phyloP scores from a whole-genome alignment of 2,113 vertebrate genomes.

The Phasianus colchicus region DNA sequence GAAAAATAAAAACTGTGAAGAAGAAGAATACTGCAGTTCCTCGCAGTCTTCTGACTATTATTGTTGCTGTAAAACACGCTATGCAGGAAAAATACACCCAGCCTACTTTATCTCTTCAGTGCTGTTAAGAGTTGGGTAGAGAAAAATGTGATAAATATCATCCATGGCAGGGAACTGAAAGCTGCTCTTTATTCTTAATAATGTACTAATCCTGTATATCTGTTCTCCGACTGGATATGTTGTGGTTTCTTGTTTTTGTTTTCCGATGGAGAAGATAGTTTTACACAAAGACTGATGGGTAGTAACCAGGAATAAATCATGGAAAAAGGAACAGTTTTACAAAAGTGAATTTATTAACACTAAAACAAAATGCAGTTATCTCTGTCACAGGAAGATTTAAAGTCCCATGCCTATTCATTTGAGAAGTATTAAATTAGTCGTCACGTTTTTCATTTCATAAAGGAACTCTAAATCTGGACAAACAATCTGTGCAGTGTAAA shows the following conservation, averaged over 20 bases:
- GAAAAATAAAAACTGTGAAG: slow-evolving; percentile 64
- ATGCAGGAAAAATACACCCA: slow-evolving; percentile 47
- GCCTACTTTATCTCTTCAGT: slow-evolving; percentile 68
- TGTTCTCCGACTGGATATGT: slow-evolving; percentile 65
- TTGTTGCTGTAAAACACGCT: slow-evolving; percentile 60
- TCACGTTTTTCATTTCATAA: slow-evolving; percentile 53
- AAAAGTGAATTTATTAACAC: slow-evolving; percentile 65
- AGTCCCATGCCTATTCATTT: slow-evolving; percentile 42
- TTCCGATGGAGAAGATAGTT: slow-evolving; percentile 45
- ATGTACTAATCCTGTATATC: slow-evolving; percentile 77
- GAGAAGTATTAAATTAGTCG: slow-evolving; percentile 68
- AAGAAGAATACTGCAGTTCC: slow-evolving; percentile 33
- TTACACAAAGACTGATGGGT: slow-evolving; percentile 55
- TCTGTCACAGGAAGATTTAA: slow-evolving; percentile 59
- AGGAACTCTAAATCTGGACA: slow-evolving; percentile 54
- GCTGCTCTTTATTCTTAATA: slow-evolving; percentile 81
- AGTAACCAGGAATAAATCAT: slow-evolving; percentile 45
- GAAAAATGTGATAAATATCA: slow-evolving; percentile 78
- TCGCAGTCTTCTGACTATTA: slow-evolving; percentile 37
- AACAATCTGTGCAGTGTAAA: slow-evolving; percentile 59
- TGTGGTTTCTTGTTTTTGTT: background rate
- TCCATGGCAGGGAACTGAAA: slow-evolving; percentile 73
- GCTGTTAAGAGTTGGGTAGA: slow-evolving; percentile 54
- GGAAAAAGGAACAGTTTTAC: background rate
- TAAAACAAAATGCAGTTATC: slow-evolving; percentile 67